Conservation (phyloP, 2,113 vertebrate genomes). For the Spea bombifrons region DNA sequence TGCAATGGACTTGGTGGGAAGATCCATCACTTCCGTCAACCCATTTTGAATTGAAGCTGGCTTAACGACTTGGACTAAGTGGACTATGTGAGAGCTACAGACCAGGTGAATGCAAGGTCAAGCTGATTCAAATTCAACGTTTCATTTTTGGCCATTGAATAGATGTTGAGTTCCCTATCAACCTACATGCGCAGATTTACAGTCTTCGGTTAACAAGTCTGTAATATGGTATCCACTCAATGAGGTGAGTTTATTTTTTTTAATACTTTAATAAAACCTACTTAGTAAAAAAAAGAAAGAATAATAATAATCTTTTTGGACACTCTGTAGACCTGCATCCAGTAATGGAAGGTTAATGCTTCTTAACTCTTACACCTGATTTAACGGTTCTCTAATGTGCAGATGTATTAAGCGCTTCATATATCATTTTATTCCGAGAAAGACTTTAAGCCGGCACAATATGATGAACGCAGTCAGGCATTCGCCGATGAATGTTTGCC, state of each 20-base stretch:
- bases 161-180: too few relatives aligned
- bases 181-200: not conserved
- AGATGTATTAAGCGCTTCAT: conserved; percentile 18
- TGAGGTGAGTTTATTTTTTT: not conserved
- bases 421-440: conserved; percentile 1
- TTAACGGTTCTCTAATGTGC: conserved; percentile 36
- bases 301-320: conserved; percentile 5
- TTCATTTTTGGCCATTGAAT: too few relatives aligned
- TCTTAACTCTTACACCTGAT: conserved; percentile 16
- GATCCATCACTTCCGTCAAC: too few relatives aligned
- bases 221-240: not conserved
- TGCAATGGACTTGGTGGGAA: too few relatives aligned
- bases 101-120: too few relatives aligned
- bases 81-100: too few relatives aligned
- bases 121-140: too few relatives aligned
- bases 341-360: not conserved
- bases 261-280: not conserved
- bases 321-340: conserved; percentile 21
- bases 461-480: conserved; percentile 26
- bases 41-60: too few relatives aligned
- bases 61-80: too few relatives aligned
- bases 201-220: not conserved
- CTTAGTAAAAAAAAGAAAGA: not conserved
- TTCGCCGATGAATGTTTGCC: not conserved
- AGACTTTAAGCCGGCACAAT: not conserved